These are phyloP conservation scores for Allygus modestus DNA, from an alignment of 2,888 invertebrate species.

Conservation along the genomic window DNA sequence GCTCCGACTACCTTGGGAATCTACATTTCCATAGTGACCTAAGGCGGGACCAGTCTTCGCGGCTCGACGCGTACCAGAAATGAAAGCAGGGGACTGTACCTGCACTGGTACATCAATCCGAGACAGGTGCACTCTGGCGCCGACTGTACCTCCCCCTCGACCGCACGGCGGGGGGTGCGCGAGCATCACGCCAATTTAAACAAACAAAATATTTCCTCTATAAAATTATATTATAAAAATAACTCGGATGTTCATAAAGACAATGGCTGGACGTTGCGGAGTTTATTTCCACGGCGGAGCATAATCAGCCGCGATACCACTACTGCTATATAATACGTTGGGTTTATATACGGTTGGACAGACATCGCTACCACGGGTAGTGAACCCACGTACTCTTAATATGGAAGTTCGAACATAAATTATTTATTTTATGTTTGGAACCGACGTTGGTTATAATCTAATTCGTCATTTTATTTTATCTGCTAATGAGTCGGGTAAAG, in stretches of 20 bases:
- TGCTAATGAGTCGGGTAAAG: no score
- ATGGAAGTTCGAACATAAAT: no score
- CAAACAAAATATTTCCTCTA: conserved; percentile 57
- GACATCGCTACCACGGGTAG: background rate
- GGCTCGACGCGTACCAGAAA: background rate
- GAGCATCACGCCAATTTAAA: conserved; percentile 51
- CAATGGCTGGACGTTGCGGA: conserved; percentile 28
- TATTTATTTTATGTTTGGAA: no score
- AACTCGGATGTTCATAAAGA: conserved; percentile 50
- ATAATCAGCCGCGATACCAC: background rate
- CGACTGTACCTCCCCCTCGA: conserved; percentile 53
- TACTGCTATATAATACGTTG: conserved; percentile 3
- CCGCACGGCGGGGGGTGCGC: conserved; percentile 28
- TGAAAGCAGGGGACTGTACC: conserved; percentile 28
- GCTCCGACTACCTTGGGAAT: no score
- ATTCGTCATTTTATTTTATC: no score
- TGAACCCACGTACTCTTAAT: background rate
- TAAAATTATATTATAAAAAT: conserved; percentile 58
- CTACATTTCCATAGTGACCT: background rate
- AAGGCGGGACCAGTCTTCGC: background rate
- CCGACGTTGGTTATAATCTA: no score
- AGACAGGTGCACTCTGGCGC: background rate
- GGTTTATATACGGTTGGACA: background rate
- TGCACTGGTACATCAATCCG: conserved; percentile 53
- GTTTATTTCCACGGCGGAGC: background rate